These are phyloP conservation scores for Sinelater perroti DNA, from an alignment of 2,888 invertebrate species.

Conservation along the genomic window DNA sequence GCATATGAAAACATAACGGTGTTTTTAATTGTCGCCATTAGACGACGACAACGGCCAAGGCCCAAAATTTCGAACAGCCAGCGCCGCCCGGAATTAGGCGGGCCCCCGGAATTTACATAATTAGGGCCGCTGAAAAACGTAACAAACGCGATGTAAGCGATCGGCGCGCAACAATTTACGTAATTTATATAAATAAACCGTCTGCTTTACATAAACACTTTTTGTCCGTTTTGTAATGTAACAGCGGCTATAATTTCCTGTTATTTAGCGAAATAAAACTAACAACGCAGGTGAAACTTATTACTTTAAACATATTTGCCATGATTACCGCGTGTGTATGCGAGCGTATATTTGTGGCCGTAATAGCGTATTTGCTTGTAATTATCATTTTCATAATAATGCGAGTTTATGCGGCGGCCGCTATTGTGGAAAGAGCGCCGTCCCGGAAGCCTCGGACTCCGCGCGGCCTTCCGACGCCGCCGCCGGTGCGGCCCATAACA, in stretches of 20 bases:
- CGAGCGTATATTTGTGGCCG: slow-evolving; percentile 20
- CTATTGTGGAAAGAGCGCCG: slow-evolving; percentile 30
- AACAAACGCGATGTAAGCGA: no score
- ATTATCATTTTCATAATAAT: slow-evolving; percentile 30
- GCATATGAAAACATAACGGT: no score
- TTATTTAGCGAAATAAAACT: slow-evolving; percentile 49
- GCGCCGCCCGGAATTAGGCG: no score
- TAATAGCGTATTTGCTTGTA: slow-evolving; percentile 35
- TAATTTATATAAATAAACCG: slow-evolving; percentile 14
- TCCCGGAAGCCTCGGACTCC: slow-evolving; percentile 20
- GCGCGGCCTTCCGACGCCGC: background rate
- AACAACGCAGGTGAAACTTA: slow-evolving; percentile 46
- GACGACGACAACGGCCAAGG: no score
- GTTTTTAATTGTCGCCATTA: no score
- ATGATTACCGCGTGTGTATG: slow-evolving; percentile 46
- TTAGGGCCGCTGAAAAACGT: no score
- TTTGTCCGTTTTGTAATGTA: slow-evolving; percentile 47
- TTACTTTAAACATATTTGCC: slow-evolving; percentile 46
- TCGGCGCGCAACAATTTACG: slow-evolving; percentile 1
- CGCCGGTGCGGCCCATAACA: slow-evolving; percentile 15
- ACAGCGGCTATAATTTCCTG: slow-evolving; percentile 50
- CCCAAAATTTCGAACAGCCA: no score
- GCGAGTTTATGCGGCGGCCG: slow-evolving; percentile 29
- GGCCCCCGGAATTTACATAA: no score
- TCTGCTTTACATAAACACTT: background rate